Evolutionary conservation across 2,888 invertebrate genomes (phyloP).

Genomic region (Andrena camellia): DNA sequence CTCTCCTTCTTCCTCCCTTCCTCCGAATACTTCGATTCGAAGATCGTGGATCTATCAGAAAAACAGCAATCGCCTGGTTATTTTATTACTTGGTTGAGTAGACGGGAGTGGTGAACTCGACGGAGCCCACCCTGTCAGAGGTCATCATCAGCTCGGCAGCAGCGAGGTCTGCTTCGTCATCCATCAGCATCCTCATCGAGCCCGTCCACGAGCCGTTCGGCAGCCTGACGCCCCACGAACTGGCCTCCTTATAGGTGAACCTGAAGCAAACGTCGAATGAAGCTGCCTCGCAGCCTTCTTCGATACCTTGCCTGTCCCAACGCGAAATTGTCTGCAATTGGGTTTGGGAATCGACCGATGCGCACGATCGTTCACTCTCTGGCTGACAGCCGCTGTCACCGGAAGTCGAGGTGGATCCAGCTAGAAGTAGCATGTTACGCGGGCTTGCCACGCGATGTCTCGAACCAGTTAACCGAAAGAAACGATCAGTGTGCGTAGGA

Average conservation of each 20-base stretch:
- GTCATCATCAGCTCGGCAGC: constrained; percentile 82
- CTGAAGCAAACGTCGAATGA: constrained; percentile 44
- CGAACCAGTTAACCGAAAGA: constrained; percentile 30
- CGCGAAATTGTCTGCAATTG: background rate
- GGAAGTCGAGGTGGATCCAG: background rate
- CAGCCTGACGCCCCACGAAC: constrained; percentile 75
- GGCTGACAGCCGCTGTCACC: background rate
- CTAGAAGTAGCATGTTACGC: constrained; percentile 42
- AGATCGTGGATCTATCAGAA: background rate
- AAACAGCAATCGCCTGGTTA: background rate
- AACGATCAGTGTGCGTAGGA: constrained; percentile 3
- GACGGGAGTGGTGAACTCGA: constrained; percentile 81
- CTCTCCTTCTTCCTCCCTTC: too few species aligned
- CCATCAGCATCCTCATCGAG: constrained; percentile 74
- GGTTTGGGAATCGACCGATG: background rate
- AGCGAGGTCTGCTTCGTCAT: constrained; percentile 76
- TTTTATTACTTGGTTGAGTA: constrained; percentile 79
- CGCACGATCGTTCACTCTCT: background rate
- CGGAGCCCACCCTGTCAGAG: constrained; percentile 74
- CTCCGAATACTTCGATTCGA: too few species aligned
- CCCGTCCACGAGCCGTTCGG: constrained; percentile 81
- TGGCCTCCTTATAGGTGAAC: constrained; percentile 66
- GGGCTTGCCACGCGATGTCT: constrained; percentile 37
- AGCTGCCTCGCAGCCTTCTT: background rate
- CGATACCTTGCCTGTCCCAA: background rate